These are phyloP conservation scores for Bombus haemorrhoidalis DNA, from an alignment of 1,140 invertebrate genomes.

Conservation along the genomic window DNA sequence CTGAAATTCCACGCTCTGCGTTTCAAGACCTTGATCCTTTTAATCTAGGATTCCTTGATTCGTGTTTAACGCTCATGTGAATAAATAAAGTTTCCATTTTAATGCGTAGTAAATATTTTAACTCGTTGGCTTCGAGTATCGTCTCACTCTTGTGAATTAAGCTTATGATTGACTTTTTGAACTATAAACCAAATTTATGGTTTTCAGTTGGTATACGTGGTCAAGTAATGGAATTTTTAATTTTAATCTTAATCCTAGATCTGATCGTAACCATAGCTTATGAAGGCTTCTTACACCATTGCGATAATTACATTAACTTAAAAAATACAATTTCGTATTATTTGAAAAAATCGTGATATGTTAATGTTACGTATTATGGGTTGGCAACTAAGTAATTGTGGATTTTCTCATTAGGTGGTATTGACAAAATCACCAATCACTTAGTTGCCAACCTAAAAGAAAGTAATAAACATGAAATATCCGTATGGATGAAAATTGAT, in stretches of 20 bases:
- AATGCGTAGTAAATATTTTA: background rate
- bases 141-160: background rate
- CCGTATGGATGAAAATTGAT: background rate
- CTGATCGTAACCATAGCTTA: background rate
- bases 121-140: background rate
- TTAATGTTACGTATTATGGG: no score
- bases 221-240: background rate
- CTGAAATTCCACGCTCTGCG: background rate
- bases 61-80: background rate
- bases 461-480: background rate
- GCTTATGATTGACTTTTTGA: background rate
- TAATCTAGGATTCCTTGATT: background rate
- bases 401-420: no score
- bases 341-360: background rate
- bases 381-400: no score
- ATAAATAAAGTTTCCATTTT: background rate
- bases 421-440: accelerated
- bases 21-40: background rate
- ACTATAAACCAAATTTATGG: background rate
- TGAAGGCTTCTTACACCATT: background rate
- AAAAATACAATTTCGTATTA: background rate
- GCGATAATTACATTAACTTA: background rate
- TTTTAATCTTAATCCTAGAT: background rate
- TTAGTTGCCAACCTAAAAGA: no score
- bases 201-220: background rate